Percentiles rank a stretch among this genome's conserved stretches.
Evolutionary conservation across 2,113 vertebrate species (phyloP).

Genomic region (Amazona vittata): DNA sequence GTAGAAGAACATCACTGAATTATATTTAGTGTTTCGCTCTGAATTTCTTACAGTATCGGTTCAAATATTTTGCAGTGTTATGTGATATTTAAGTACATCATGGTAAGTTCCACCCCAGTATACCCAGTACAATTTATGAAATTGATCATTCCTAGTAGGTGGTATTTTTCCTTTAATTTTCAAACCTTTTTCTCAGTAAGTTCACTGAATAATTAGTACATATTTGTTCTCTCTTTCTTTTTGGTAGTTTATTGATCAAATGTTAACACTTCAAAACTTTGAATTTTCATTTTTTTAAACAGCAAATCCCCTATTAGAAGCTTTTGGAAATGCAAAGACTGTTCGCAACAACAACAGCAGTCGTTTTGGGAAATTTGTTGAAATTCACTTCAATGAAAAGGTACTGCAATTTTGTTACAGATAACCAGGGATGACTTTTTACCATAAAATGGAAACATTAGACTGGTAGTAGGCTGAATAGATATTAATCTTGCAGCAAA

Average conservation of each 20-base stretch:
- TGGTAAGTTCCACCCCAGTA: background rate
- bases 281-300: background rate
- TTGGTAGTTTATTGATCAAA: background rate
- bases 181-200: background rate
- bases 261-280: background rate
- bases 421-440: background rate
- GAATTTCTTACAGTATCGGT: background rate
- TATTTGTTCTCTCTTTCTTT: background rate
- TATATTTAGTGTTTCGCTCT: background rate
- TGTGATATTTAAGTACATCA: background rate
- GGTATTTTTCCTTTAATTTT: background rate
- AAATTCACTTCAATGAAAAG: slow-evolving; percentile 98
- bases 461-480: background rate
- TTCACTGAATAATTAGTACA: background rate
- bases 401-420: slow-evolving; percentile 65
- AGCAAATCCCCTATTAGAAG: slow-evolving; percentile 95
- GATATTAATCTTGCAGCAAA: background rate
- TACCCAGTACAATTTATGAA: background rate
- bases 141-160: background rate
- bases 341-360: slow-evolving; percentile 99
- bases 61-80: background rate
- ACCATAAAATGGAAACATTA: background rate
- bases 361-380: slow-evolving; percentile 97
- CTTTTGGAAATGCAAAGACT: slow-evolving; percentile 97
- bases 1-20: background rate